Percentiles rank a stretch among this genome's conserved stretches.
Evolutionary conservation across 2,888 invertebrate species (phyloP).

Genomic region (Cheilosia urbana): DNA sequence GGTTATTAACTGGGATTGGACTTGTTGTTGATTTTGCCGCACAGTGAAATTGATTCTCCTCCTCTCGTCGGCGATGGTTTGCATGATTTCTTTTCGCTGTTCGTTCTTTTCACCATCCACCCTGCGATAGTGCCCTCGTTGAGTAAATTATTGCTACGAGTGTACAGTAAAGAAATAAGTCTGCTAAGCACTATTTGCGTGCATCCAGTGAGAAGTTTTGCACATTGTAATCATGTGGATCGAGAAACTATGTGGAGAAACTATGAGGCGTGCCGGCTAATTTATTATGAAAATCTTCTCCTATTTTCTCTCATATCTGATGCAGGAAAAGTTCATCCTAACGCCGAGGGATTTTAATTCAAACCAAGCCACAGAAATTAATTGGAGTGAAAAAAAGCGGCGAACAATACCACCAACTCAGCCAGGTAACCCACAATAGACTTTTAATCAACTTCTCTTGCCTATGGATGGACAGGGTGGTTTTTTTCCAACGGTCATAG

Average conservation of each 20-base stretch:
- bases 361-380: conserved; percentile 43
- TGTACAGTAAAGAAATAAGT: not conserved
- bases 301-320: conserved; percentile 11
- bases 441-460: conserved; percentile 18
- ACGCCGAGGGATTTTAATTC: conserved; percentile 3
- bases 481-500: not conserved
- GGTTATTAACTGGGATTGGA: conserved; percentile 62
- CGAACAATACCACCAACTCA: not conserved
- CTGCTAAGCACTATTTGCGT: conserved; percentile 35
- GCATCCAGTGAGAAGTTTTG: conserved; percentile 20
- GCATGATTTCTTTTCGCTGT: not conserved
- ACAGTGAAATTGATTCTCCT: conserved; percentile 48
- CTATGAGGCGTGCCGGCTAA: conserved; percentile 60
- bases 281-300: conserved; percentile 48
- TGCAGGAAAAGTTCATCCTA: conserved; percentile 9
- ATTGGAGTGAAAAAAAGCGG: conserved; percentile 9
- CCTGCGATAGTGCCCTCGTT: conserved; percentile 40
- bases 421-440: conserved; percentile 7
- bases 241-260: conserved; percentile 19
- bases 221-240: conserved; percentile 33
- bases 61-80: not conserved
- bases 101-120: conserved; percentile 13
- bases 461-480: not conserved
- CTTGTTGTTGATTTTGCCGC: conserved; percentile 56
- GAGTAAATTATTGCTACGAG: conserved; percentile 30